A percentile compares a stretch with the other conserved stretches of the same genome.
Conservation (phyloP, 2,797 vertebrate genomes). For the Peromyscus eremicus region DNA sequence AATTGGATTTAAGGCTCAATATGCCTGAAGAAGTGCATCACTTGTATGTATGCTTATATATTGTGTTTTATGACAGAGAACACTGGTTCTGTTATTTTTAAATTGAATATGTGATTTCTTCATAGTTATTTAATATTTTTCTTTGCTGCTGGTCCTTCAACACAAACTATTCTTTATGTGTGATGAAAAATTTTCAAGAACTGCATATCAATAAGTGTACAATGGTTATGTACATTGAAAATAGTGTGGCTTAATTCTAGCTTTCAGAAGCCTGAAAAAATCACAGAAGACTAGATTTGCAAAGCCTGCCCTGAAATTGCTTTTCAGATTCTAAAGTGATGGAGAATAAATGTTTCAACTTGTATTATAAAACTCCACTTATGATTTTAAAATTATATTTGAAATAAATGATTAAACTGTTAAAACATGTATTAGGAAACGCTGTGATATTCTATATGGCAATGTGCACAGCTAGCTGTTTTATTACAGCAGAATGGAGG, state of each 20-base stretch:
- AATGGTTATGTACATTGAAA: conserved; percentile 35
- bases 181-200: conserved; percentile 64
- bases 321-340: conserved; percentile 68
- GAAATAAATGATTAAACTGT: conserved; percentile 79
- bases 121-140: conserved; percentile 69
- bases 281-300: conserved; percentile 53
- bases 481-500: background rate
- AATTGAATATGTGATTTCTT: conserved; percentile 44
- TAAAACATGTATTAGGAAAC: background rate
- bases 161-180: conserved; percentile 53
- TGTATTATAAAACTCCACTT: conserved; percentile 71
- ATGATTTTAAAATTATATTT: conserved; percentile 78
- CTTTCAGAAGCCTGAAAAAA: conserved; percentile 63
- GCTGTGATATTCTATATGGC: background rate
- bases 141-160: background rate
- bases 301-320: conserved; percentile 65
- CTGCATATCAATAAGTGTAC: conserved; percentile 3
- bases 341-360: conserved; percentile 66
- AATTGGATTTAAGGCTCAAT: background rate
- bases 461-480: background rate
- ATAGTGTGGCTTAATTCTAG: conserved; percentile 28
- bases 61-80: conserved; percentile 66
- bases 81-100: conserved; percentile 70
- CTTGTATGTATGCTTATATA: background rate
- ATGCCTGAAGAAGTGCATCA: background rate